A percentile compares a stretch with the other conserved stretches of the same genome.
Conservation (phyloP, 2,888 invertebrate species). For the Apeira syringaria region DNA sequence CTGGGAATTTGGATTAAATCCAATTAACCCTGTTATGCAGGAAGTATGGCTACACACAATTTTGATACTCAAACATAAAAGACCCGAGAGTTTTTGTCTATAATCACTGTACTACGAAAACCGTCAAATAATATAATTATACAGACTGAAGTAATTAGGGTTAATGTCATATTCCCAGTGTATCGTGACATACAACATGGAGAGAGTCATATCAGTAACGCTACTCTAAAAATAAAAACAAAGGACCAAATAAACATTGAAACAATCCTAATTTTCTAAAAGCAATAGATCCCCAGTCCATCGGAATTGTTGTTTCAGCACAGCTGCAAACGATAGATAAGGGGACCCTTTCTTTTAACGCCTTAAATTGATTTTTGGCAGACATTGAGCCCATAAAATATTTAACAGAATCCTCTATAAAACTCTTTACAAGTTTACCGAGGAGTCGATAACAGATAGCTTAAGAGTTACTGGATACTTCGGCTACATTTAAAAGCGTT, state of each 20-base stretch:
- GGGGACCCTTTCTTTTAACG: slow-evolving; percentile 67
- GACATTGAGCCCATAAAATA: slow-evolving; percentile 60
- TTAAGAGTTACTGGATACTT: slow-evolving; percentile 4
- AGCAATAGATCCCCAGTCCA: slow-evolving; percentile 31
- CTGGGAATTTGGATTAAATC: too few relatives aligned
- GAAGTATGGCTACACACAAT: too few relatives aligned
- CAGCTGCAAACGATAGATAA: slow-evolving; percentile 69
- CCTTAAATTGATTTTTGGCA: slow-evolving; percentile 68
- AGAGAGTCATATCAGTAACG: too few relatives aligned
- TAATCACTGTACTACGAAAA: too few relatives aligned
- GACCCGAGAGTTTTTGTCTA: too few relatives aligned
- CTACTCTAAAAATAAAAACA: slow-evolving; percentile 14
- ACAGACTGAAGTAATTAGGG: too few relatives aligned
- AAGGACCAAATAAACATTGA: slow-evolving; percentile 20
- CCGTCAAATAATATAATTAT: too few relatives aligned
- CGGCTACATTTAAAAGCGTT: too few relatives aligned
- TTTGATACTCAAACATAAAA: too few relatives aligned
- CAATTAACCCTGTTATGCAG: too few relatives aligned
- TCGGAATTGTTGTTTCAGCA: slow-evolving; percentile 55
- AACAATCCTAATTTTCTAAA: slow-evolving; percentile 24
- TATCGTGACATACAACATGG: too few relatives aligned
- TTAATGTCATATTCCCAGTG: too few relatives aligned
- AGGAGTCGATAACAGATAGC: slow-evolving; percentile 35
- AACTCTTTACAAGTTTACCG: slow-evolving; percentile 43
- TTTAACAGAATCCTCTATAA: slow-evolving; percentile 50